Evolutionary conservation across 1,140 invertebrate genomes (phyloP), one percentile per base, ranked within the genome.

Genomic region (Drosophila hydei): DNA sequence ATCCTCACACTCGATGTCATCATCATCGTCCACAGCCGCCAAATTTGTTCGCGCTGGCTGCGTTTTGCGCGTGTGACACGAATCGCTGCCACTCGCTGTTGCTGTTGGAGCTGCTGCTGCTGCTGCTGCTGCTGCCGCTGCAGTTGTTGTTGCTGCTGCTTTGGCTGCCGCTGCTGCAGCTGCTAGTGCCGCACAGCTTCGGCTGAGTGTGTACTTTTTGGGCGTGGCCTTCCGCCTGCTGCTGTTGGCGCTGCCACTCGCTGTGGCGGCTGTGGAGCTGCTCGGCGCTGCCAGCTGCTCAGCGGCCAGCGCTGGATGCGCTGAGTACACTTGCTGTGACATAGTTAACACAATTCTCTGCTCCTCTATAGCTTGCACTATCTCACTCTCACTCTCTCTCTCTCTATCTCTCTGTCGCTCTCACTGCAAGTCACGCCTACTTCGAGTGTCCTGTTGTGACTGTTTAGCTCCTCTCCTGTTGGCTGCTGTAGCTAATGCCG

Each of bases 221-320:
- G 79, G 84, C 52, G 79, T 83, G 48, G 52, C 43, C 55, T 88
- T 88, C 60, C 81, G 77, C 67, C 81, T 80, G 62, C 77, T 83
- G 21, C 45, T 58, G 51, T 27, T 55, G 51, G 27, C 36, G 21
- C 19, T 45, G 69, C 8, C 3, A 45, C 7, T 12, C 27, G 27
- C 27, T 38, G 42, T 42, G 64, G 70, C 43, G 72, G 68, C 19
- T 77, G 73, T 59, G 55, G 42, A 47, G 60, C 67, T 79, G 68
- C 51, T 87, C 72, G 38, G 84, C 80, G 84, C 62, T 88, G 81
- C 56, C 63, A 91, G 67, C 67, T 91, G 89, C 73, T 90, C 79
- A 68, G 74, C 72, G 54, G 89, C 88, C 75, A 90, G 72, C 72
- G 76, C 89, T 76, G 89, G 89, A 91, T 90, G 89, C 70, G 89